Evolutionary conservation across 2,888 invertebrate species (phyloP), one percentile per base, ranked within the genome.

Genomic region (Mesoligia furuncula): DNA sequence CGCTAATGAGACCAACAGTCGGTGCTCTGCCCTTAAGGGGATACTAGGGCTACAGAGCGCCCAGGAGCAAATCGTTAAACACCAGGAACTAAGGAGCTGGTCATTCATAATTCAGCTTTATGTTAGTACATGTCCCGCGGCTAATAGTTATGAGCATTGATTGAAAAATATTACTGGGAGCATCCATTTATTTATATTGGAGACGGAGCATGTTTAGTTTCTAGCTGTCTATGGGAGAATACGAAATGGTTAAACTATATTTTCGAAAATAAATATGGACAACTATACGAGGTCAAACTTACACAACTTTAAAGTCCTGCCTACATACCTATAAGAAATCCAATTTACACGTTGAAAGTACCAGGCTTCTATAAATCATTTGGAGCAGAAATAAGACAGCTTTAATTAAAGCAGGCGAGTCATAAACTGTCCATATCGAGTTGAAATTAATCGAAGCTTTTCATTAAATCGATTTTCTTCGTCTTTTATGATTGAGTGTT

Each of bases 141-240:
- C 83, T 87, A 87, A 91, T 90, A 90, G 85, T 91, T 91, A 92
- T 88, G 87, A 86, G 83, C 81, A 79, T 87, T 94, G 92, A 94
- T 94, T 93, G 92, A 92, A 93, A 94, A 92, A 93, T 94, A 93
- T 91, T 86, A 80, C 86, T 75, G 62, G 59, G 45, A 76, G 70
- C 69, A 73, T 61, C 59, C 27, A 81, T 81, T 78, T 81, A 65
- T 77, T 70, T 68, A 73, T 57, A 61, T 36, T 20, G 42, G 5
- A 79, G 27, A 39, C 9, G 13, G 24, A 59, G 17, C 17, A 61
- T 42, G 51, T 67, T 73, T 62, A 9, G 61, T 61, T 48, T 48
- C 20, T 24, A 27, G 15, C 0, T 42, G 17, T 42, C 0, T 61
- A 36, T 17, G n/a, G 11, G 24, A 27, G 24, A 39, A 42, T 11